Evolutionary conservation across 2,888 invertebrate species (phyloP).

Genomic region (Spilarctia lutea): DNA sequence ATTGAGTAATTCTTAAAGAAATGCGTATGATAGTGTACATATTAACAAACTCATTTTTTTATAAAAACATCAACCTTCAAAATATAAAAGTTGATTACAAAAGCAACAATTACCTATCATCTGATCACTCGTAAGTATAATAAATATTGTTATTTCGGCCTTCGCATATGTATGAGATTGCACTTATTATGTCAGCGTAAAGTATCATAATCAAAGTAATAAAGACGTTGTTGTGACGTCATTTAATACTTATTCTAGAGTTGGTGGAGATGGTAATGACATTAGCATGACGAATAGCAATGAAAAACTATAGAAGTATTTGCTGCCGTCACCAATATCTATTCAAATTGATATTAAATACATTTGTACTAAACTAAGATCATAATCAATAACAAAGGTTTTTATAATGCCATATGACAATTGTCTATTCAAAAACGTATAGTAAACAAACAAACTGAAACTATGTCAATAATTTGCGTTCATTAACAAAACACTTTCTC

Average conservation of each 20-base stretch:
- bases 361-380: neutral
- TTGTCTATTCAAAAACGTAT: neutral
- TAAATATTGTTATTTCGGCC: constrained; percentile 22
- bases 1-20: neutral
- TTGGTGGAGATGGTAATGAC: constrained; percentile 20
- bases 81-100: constrained; percentile 8
- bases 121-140: constrained; percentile 17
- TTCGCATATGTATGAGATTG: constrained; percentile 29
- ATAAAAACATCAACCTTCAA: neutral
- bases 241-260: constrained; percentile 10
- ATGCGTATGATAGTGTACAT: neutral
- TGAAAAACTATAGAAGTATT: neutral
- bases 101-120: neutral
- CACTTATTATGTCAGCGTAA: constrained; percentile 31
- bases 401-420: neutral
- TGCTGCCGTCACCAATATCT: neutral
- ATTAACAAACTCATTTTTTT: neutral
- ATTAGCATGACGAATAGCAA: constrained; percentile 14
- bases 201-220: constrained; percentile 34
- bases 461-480: neutral
- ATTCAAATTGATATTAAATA: neutral
- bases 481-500: neutral
- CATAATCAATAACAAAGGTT: neutral
- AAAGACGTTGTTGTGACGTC: constrained; percentile 28
- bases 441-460: neutral